These are phyloP conservation scores for Pelochelys cantorii DNA, from an alignment of 2,797 vertebrate species.

Conservation along the genomic window DNA sequence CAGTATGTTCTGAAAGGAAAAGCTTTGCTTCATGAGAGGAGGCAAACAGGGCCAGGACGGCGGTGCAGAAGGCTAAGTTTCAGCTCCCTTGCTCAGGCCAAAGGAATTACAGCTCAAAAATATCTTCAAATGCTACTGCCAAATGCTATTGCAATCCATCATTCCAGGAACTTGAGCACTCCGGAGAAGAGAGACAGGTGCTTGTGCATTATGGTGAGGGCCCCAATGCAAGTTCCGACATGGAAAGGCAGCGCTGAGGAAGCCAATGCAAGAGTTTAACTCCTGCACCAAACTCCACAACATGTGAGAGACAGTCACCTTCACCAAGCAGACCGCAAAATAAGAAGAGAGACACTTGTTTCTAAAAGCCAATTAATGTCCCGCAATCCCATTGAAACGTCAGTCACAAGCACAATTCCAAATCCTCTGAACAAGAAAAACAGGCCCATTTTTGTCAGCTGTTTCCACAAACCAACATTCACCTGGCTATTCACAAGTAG, in stretches of 20 bases:
- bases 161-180: neutral
- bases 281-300: neutral
- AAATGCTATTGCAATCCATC: neutral
- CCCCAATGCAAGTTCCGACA: neutral
- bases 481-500: neutral
- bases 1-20: neutral
- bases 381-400: neutral
- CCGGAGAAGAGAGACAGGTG: neutral
- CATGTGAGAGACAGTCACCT: neutral
- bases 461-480: neutral
- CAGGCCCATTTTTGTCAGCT: neutral
- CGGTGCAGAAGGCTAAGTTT: too few species aligned
- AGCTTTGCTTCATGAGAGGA: neutral
- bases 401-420: neutral
- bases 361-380: neutral
- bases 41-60: neutral
- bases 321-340: neutral
- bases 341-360: neutral
- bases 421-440: neutral
- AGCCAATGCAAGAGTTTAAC: neutral
- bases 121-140: neutral
- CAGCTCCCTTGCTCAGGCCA: neutral
- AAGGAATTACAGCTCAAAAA: neutral
- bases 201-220: neutral
- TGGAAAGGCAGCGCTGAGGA: neutral